Evolutionary conservation across 1,140 invertebrate species (phyloP), one percentile per base, ranked within the genome.

Genomic region (Hypsibius dujardini): DNA sequence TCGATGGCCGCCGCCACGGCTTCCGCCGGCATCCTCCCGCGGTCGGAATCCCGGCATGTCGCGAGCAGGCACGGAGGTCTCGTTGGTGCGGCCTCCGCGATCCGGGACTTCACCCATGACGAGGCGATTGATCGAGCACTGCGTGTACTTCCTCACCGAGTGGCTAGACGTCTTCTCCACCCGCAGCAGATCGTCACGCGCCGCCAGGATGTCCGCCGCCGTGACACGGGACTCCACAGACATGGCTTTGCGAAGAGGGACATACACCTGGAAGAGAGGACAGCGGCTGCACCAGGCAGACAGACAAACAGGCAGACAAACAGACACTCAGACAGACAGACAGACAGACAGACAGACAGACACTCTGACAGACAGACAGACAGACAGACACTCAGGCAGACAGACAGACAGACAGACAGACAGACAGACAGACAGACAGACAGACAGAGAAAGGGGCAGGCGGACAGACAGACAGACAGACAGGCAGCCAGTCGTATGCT

Each of bases 11-110:
- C 46, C 46, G 3, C 70, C 69, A 28, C 60, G 46, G 14, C 47
- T 46, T 46, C 46, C 40, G 1, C 56, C 67, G 56, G 67, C 71
- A 75, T 69, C 70, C 56, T 46, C 74, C 73, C 85, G 79, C 74
- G 90, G 87, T 76, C 88, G 85, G 88, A 91, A 95, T 1, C 88
- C 86, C 7, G 93, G 92, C 90, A 95, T 95, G 82, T 95, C 93
- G 12, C 90, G 90, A 2, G 92, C 90, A 1, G 93, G 93, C 1
- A 90, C 86, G 73, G 90, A 87, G 76, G 90, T 86, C 77, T 95
- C 92, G 76, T 85, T 85, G 1, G 92, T 87, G 73, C 92, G 80
- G 1, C 93, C 93, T 70, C 93, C 93, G 77, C 93, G 82, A 79
- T 96, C 82, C 47, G 82, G 82, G 0, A 84, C 82, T 71, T 75